Evolutionary conservation across 2,888 invertebrate genomes (phyloP), one percentile per base, ranked within the genome.

Genomic region (Tenthredo distinguenda): DNA sequence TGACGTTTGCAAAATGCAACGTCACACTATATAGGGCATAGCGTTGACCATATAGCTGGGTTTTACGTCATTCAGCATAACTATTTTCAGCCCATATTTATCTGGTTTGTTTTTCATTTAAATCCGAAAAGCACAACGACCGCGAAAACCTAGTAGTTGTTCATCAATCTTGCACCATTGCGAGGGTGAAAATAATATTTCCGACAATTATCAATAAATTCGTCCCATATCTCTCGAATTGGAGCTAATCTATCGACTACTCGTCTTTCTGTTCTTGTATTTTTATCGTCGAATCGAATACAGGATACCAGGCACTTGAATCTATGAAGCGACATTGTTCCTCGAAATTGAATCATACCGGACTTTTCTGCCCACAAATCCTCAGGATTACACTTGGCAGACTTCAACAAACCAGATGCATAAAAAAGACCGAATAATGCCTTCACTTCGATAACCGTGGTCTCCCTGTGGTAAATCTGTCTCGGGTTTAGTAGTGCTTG

Each of bases 41-140:
- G 87, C 88, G 34, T 85, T 85, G 12, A 87, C 21, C 84, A 87
- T 84, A 72, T 87, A 87, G 58, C 65, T 84, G 21, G 85, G 86
- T 50, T 85, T 81, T 18, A 81, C 65, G 83, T 87, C 87, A 81
- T 76, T 77, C 34, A 85, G 40, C 62, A 86, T 84, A 37, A 85
- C 81, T 37, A 86, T 85, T 84, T 87, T 87, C 86, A 47, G 37
- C 2, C 1, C 37, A 5, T 86, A 86, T 86, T 86, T 85, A 65
- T 85, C 83, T 34, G 84, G 84, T 34, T 86, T 86, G 9, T 82
- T 83, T 7, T 85, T 72, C 58, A 87, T 87, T 82, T 87, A 84
- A 40, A 86, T 68, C 3, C 84, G 72, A 79, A 87, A 87, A 34
- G 72, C 77, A 71, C 86, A 87, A 43, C 82, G 81, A 47, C 84